These are phyloP conservation scores for Polydesmus complanatus DNA, from an alignment of 2,888 invertebrate genomes.

Conservation along the genomic window DNA sequence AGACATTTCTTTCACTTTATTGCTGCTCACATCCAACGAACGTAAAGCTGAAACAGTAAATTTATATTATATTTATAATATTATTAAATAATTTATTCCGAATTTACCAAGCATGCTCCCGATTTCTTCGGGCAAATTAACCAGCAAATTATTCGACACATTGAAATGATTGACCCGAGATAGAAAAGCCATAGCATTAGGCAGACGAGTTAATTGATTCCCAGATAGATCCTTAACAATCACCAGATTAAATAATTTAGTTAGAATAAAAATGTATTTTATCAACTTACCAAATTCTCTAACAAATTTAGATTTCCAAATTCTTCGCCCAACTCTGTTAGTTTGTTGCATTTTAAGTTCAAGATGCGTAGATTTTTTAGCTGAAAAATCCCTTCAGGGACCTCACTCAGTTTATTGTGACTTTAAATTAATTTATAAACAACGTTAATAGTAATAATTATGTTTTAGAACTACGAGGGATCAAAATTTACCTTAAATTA, in stretches of 20 bases:
- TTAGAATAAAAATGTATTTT: constrained; percentile 2
- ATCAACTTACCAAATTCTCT: constrained; percentile 47
- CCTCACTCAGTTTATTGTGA: constrained; percentile 19
- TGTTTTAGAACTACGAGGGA: too few species aligned
- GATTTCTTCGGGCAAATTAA: constrained; percentile 62
- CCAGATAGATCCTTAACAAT: constrained; percentile 70
- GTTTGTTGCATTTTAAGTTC: constrained; percentile 57
- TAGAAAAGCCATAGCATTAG: constrained; percentile 68
- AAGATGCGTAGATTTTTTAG: constrained; percentile 55
- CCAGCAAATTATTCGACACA: constrained; percentile 57
- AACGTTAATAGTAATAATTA: too few species aligned
- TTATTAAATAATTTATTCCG: not conserved
- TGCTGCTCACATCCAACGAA: constrained; percentile 58
- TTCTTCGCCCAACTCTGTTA: constrained; percentile 50
- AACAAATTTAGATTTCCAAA: constrained; percentile 68
- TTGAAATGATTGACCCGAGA: constrained; percentile 59
- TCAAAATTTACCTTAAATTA: constrained; percentile 28
- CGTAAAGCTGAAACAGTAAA: constrained; percentile 41
- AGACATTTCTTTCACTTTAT: constrained; percentile 46
- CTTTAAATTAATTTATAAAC: too few species aligned
- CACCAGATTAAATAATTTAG: too few species aligned
- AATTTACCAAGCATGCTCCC: constrained; percentile 62
- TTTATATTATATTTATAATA: not conserved
- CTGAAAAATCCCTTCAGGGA: constrained; percentile 45
- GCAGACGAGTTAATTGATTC: constrained; percentile 56